phyloP scores from a whole-genome alignment of 2,888 invertebrate species.

The Ypsolopha sequella region DNA sequence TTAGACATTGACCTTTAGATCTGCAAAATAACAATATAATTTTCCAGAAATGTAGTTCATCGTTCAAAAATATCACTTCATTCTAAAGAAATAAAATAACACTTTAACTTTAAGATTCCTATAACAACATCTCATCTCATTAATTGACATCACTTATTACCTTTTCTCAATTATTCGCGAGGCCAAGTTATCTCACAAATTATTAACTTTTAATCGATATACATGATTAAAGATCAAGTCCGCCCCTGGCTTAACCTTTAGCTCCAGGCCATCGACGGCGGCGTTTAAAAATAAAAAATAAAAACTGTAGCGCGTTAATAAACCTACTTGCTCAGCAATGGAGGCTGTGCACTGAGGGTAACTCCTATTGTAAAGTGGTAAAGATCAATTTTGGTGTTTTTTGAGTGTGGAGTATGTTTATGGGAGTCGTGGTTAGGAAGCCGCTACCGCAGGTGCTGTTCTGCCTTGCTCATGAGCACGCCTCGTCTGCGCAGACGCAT shows the following conservation, averaged over 20 bases:
- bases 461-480: not conserved
- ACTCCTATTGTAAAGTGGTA: not conserved
- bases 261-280: conserved; percentile 49
- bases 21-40: no score
- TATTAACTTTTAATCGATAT: not conserved
- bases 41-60: no score
- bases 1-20: no score
- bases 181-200: not conserved
- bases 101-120: no score
- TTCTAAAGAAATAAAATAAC: no score
- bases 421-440: conserved; percentile 32
- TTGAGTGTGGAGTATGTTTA: conserved; percentile 36
- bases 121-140: no score
- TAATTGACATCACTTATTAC: not conserved
- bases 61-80: no score
- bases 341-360: not conserved
- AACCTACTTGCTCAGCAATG: conserved; percentile 10
- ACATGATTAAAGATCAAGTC: conserved; percentile 16
- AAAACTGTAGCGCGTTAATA: conserved; percentile 47
- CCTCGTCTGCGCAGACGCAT: no score
- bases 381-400: not conserved
- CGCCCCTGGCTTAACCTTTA: conserved; percentile 61
- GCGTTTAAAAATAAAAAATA: conserved; percentile 58
- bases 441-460: conserved; percentile 36
- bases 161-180: not conserved